Evolutionary conservation across 2,888 invertebrate genomes (phyloP), one percentile per base, ranked within the genome.

Genomic region (Cataglyphis rosenhaueri): DNA sequence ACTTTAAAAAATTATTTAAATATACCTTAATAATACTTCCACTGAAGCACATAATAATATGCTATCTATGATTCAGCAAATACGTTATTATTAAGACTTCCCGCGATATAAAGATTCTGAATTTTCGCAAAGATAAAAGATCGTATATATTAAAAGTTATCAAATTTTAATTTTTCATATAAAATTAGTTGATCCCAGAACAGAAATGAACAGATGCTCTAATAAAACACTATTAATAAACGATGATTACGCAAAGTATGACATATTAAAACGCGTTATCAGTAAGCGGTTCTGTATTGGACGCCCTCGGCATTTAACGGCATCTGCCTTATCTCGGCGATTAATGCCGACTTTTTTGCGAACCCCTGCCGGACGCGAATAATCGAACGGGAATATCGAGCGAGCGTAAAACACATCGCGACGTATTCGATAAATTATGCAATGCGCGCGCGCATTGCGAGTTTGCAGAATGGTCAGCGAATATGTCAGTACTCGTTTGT

Each of bases 311-410:
- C 41, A 15, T 44, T 15, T 65, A 10, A 21, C 73, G 62, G 32
- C 1, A 66, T 38, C 78, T 59, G 25, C 1, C 25, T 25, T 78
- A 78, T 78, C 78, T 59, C 8, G 44, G 21, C 70, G 78, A 78
- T 78, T 68, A 70, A 48, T 15, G 44, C 41, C 41, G 68, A 59
- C 44, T 70, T 70, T 78, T 25, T 25, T 25, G 70, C 9, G 59
- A 59, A 25, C 1, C 25, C 25, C 25, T 10, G 44, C 61, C 66
- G 48, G 41, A 44, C 44, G 59, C 68, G 78, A 70, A 70, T 78
- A 78, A 78, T 78, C 78, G 70, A 78, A 59, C 70, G 78, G 70
- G 78, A 78, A 70, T 70, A 70, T 70, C 70, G 70, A 78, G 44
- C 70, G 70, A 8, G 78, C 44, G 70, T 70, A 70, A 78, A 78